These are phyloP conservation scores for Drosophila mercatorum DNA, from an alignment of 2,888 invertebrate genomes.

Conservation along the genomic window DNA sequence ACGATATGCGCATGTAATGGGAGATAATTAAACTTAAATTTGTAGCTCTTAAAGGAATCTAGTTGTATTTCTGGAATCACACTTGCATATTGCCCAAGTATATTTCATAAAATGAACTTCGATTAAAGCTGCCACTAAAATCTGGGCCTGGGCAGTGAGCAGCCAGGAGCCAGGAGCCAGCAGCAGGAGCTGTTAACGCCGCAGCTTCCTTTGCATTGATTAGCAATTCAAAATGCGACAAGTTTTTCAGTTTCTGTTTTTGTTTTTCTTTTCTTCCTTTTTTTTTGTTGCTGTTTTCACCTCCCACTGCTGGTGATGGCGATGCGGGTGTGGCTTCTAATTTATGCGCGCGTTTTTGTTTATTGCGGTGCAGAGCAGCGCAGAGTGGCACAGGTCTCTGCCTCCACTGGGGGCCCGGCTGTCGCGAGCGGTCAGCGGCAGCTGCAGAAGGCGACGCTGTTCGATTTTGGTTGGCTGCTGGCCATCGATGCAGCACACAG, in stretches of 20 bases:
- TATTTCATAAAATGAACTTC: neutral
- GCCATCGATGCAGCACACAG: constrained; percentile 55
- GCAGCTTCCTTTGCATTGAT: constrained; percentile 50
- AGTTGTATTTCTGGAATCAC: too few relatives aligned
- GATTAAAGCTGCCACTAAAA: neutral
- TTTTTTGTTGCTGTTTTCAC: neutral
- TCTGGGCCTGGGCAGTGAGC: neutral
- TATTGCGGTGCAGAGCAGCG: constrained; percentile 58
- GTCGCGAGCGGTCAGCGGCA: constrained; percentile 44
- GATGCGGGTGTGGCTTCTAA: constrained; percentile 59
- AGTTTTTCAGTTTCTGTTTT: constrained; percentile 17
- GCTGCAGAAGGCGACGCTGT: constrained; percentile 49
- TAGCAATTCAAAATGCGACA: constrained; percentile 61
- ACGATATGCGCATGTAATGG: neutral
- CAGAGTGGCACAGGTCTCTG: neutral
- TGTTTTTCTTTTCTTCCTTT: neutral
- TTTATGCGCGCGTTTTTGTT: constrained; percentile 73
- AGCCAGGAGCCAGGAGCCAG: neutral
- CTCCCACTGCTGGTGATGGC: constrained; percentile 10
- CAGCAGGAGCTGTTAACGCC: constrained; percentile 3
- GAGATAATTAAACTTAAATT: too few relatives aligned
- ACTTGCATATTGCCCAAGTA: neutral
- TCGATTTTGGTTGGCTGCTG: constrained; percentile 75
- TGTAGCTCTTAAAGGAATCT: too few relatives aligned
- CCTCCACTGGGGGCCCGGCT: neutral